Base-by-base conservation (phyloP, 2,797 vertebrate species). In the Florisuga fusca region DNA sequence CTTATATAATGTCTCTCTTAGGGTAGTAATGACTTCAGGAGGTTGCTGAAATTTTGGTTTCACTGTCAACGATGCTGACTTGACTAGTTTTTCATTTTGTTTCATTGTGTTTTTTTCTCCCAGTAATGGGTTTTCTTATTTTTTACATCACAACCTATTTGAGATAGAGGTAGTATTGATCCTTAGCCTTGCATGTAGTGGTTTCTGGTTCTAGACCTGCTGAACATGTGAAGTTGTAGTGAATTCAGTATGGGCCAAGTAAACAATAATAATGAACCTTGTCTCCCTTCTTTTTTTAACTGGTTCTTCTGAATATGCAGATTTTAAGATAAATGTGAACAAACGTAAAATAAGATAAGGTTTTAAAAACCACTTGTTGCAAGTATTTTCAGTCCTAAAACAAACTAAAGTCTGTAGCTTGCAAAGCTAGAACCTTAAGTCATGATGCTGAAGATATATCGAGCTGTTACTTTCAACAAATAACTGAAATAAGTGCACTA, bases 91-190 rank as follows among this genome's bases (percentile, higher is more conserved):
- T 64, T 82, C 72, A 14, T 31, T 46, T 64, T 50, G 41, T 67
- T 87, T 53, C 10, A 8, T 5, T 73, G 9, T 48, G 7, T 3
- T 77, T 89, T 81, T 66, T 34, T 75, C 11, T 81, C 27, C 20
- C 20, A 10, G 2, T 50, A 62, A 45, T 13, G 2, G 0, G 26
- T 75, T 75, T 57, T 63, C 29, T 53, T 58, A 1, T 33, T 84
- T 77, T 50, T 3, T 68, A 22, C 19, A 63, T 92, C 6, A 5
- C 36, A 71, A 9, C 14, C 8, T 9, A 2, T 66, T 55, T 76
- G 31, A 4, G 22, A 9, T 34, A 66, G 73, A 36, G 21, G 16
- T 1, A 2, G 0, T 50, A 9, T 62, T 51, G 6, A 8, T 48
- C 5, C 20, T 73, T 83, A 18, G 26, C 12, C 29, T 86, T 86